Conservation (phyloP, 2,797 vertebrate genomes). For the Onychomys torridus region DNA sequence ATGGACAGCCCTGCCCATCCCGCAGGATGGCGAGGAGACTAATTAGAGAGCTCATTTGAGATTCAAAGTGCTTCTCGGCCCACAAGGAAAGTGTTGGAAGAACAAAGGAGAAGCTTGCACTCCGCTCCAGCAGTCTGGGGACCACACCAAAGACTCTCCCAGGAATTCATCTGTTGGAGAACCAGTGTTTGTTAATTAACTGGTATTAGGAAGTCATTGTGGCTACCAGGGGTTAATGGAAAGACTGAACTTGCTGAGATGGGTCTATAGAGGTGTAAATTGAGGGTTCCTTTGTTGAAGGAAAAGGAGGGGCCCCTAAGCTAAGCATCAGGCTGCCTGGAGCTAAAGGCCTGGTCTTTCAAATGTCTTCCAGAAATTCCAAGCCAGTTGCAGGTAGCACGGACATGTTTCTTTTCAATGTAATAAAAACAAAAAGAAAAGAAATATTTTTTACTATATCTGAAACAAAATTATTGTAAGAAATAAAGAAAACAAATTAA, state of each 20-base stretch:
- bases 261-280: background rate
- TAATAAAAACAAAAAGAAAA: background rate
- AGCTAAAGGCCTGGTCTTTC: background rate
- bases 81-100: background rate
- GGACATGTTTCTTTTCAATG: background rate
- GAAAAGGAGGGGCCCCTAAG: background rate
- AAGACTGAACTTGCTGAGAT: conserved; percentile 60
- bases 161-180: background rate
- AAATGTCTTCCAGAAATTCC: background rate
- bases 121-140: background rate
- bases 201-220: conserved; percentile 58
- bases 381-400: background rate
- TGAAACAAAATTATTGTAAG: background rate
- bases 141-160: background rate
- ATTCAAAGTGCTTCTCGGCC: conserved; percentile 28
- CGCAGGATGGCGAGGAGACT: conserved; percentile 24
- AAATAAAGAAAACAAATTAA: background rate
- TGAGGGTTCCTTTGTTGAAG: background rate
- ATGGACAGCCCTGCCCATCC: conserved; percentile 31
- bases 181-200: conserved; percentile 64
- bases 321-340: background rate
- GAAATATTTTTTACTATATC: background rate
- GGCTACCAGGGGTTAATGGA: conserved; percentile 65
- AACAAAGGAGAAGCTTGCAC: background rate
- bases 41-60: conserved; percentile 71